Evolutionary conservation across 2,113 vertebrate species (phyloP).

Genomic region (Gorsachius goisagi): DNA sequence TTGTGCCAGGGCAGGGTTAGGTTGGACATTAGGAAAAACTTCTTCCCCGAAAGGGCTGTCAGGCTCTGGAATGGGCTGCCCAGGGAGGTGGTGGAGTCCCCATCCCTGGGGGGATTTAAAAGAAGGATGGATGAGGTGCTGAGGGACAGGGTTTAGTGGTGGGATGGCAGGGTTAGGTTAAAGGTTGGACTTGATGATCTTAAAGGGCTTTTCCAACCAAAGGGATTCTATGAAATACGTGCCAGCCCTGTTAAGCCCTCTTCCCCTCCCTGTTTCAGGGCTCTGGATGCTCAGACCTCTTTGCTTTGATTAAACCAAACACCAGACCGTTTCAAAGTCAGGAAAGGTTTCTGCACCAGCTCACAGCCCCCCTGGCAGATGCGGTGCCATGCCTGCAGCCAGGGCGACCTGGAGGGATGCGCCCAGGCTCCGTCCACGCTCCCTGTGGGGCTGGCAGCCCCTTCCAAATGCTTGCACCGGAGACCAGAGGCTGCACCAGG

Average conservation of each 20-base stretch:
- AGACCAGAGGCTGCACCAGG: background rate
- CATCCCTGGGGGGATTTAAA: too few relatives aligned
- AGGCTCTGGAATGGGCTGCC: too few relatives aligned
- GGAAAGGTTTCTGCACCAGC: background rate
- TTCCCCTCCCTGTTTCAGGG: background rate
- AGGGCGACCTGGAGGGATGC: background rate
- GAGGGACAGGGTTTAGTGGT: too few relatives aligned
- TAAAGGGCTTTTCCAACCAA: too few relatives aligned
- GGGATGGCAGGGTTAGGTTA: too few relatives aligned
- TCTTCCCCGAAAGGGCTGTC: too few relatives aligned
- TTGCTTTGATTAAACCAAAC: background rate
- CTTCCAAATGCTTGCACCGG: background rate
- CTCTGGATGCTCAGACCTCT: background rate
- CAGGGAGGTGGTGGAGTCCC: too few relatives aligned
- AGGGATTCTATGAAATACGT: background rate
- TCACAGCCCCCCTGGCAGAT: fast-evolving
- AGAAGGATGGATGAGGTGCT: too few relatives aligned
- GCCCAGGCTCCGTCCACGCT: fast-evolving
- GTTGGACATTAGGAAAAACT: too few relatives aligned
- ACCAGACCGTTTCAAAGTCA: fast-evolving
- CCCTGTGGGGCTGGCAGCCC: background rate
- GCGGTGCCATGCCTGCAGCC: background rate
- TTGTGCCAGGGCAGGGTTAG: too few relatives aligned
- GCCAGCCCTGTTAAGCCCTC: background rate
- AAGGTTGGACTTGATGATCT: too few relatives aligned